Conservation (phyloP, 2,113 vertebrate genomes). For the Campylomormyrus numenius region DNA sequence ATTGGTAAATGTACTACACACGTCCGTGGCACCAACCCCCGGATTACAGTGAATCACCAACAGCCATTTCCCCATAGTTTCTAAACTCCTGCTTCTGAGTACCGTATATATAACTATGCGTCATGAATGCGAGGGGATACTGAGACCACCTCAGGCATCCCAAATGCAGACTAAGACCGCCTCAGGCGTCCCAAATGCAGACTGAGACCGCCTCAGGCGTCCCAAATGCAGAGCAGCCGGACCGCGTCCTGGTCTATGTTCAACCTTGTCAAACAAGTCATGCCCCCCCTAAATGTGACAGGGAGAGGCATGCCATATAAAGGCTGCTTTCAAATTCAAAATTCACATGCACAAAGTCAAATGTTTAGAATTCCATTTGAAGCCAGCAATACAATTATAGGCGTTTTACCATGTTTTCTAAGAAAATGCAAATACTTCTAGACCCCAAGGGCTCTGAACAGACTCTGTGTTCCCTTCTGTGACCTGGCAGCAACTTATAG, state of each 20-base stretch:
- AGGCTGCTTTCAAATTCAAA: neutral
- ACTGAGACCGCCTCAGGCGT: too few species aligned
- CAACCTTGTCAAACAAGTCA: constrained; percentile 39
- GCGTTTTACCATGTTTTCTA: neutral
- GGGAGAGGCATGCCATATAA: neutral
- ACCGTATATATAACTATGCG: constrained; percentile 18
- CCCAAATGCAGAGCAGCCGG: constrained; percentile 35
- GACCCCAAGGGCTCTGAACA: neutral
- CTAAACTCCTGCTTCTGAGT: neutral
- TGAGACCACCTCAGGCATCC: constrained; percentile 30
- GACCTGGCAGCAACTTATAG: neutral
- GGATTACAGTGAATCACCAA: neutral
- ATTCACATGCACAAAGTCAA: neutral
- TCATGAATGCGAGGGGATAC: constrained; percentile 28
- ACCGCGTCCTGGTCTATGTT: constrained; percentile 31
- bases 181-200: too few species aligned
- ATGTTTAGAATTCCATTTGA: neutral
- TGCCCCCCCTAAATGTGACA: constrained; percentile 29
- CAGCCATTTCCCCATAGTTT: too few species aligned
- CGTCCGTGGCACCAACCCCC: neutral
- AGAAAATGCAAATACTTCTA: neutral
- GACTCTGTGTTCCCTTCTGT: neutral
- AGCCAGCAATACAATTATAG: too few species aligned
- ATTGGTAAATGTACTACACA: too few species aligned
- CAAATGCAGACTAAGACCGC: constrained; percentile 9